phyloP scores from a whole-genome alignment of 2,888 invertebrate genomes.

The Cheilosia impressa region DNA sequence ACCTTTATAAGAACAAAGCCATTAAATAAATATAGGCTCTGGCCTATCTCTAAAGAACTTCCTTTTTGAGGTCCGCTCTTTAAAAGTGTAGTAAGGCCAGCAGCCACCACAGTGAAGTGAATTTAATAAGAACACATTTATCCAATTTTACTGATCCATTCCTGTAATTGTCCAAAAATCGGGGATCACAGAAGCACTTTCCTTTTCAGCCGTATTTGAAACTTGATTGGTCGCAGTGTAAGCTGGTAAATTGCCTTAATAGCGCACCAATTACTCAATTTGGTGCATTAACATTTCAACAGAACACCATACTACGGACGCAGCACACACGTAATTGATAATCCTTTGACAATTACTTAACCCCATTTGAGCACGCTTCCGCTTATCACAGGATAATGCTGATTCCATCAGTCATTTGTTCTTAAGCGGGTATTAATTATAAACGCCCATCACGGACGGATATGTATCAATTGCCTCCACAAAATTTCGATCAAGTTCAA shows the following conservation, averaged over 20 bases:
- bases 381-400: background rate
- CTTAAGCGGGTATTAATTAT: conserved; percentile 3
- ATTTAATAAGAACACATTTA: no score
- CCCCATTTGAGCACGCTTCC: background rate
- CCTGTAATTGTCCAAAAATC: no score
- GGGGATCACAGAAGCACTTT: no score
- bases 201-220: background rate
- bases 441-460: background rate
- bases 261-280: background rate
- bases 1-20: no score
- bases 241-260: background rate
- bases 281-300: conserved; percentile 5
- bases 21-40: no score
- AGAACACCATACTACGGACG: background rate
- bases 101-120: no score
- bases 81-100: no score
- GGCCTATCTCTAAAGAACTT: no score
- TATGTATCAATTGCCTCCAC: no score
- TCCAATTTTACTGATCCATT: no score
- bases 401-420: background rate
- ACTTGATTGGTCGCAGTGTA: background rate
- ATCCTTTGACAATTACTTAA: conserved; percentile 15
- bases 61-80: no score
- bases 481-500: no score
- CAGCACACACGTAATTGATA: background rate